A percentile compares a stretch with the other conserved stretches of the same genome.
Conservation (phyloP, 1,140 invertebrate genomes). For the Drosophila ogumai region DNA sequence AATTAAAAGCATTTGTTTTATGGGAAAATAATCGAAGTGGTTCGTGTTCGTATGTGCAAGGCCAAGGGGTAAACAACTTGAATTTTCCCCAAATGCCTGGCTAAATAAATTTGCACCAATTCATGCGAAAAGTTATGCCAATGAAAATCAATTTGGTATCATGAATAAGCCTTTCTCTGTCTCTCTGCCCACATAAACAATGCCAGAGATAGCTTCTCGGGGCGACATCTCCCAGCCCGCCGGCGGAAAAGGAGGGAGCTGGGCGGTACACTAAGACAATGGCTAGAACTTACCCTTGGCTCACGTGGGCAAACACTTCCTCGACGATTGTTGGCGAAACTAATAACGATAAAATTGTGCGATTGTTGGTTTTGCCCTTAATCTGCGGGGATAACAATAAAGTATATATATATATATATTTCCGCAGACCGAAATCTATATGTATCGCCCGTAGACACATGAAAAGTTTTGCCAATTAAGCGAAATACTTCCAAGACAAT, state of each 20-base stretch:
- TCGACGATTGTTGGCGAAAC: conserved; percentile 82
- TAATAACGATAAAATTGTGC: conserved; percentile 85
- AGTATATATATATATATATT: conserved; percentile 71
- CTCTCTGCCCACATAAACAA: conserved; percentile 51
- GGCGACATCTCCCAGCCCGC: conserved; percentile 35
- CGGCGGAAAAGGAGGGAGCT: not conserved
- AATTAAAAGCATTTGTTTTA: conserved; percentile 47
- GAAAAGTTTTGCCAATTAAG: conserved; percentile 84
- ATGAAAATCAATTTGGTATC: conserved; percentile 66
- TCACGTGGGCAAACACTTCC: conserved; percentile 71
- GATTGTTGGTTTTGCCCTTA: conserved; percentile 84
- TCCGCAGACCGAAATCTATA: conserved; percentile 21
- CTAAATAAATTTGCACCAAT: conserved; percentile 66
- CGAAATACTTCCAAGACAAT: conserved; percentile 63
- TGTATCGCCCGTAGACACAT: conserved; percentile 66
- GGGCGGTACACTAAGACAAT: conserved; percentile 52
- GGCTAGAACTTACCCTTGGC: conserved; percentile 73
- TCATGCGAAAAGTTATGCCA: conserved; percentile 64
- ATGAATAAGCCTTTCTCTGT: conserved; percentile 34
- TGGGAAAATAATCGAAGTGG: conserved; percentile 31
- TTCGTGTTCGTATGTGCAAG: not conserved
- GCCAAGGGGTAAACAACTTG: conserved; percentile 46
- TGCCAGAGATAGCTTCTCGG: conserved; percentile 10
- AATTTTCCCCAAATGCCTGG: conserved; percentile 24
- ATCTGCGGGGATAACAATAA: conserved; percentile 82